A percentile compares a stretch with the other conserved stretches of the same genome.
Conservation (phyloP, 2,797 vertebrate genomes). For the Tokudaia tokunoshimensis region DNA sequence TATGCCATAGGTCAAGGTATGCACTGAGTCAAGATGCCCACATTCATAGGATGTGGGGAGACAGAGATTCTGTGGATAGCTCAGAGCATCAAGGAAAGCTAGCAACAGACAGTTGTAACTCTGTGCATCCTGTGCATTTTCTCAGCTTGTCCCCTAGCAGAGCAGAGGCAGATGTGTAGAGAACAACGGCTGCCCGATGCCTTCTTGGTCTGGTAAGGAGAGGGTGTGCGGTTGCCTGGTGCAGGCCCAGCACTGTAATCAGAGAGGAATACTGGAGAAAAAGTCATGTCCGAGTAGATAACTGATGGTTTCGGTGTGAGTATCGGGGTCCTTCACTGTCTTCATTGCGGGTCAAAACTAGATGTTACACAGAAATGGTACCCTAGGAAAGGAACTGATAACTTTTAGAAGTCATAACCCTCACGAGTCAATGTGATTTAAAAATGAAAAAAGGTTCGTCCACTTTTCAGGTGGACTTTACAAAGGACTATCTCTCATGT, state of each 20-base stretch:
- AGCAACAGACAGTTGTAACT: background rate
- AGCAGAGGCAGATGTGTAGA: background rate
- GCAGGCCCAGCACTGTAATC: background rate
- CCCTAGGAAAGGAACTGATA: background rate
- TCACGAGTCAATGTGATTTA: background rate
- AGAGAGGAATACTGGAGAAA: background rate
- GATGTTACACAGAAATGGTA: background rate
- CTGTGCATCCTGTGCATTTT: background rate
- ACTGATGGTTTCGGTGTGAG: background rate
- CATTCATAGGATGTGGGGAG: background rate
- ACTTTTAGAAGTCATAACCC: background rate
- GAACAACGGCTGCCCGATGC: background rate
- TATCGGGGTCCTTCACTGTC: background rate
- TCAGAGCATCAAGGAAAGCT: background rate
- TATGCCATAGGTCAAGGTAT: fast-evolving
- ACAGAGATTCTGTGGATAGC: background rate
- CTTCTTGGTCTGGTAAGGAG: background rate
- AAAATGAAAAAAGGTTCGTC: background rate
- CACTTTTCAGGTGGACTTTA: background rate
- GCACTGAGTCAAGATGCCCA: background rate
- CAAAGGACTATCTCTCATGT: background rate
- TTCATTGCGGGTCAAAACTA: background rate
- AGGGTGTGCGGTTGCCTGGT: background rate
- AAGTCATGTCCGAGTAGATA: background rate
- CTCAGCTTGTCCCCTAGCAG: background rate